Evolutionary conservation across 2,797 vertebrate species (phyloP).

Genomic region (Diceros bicornis): DNA sequence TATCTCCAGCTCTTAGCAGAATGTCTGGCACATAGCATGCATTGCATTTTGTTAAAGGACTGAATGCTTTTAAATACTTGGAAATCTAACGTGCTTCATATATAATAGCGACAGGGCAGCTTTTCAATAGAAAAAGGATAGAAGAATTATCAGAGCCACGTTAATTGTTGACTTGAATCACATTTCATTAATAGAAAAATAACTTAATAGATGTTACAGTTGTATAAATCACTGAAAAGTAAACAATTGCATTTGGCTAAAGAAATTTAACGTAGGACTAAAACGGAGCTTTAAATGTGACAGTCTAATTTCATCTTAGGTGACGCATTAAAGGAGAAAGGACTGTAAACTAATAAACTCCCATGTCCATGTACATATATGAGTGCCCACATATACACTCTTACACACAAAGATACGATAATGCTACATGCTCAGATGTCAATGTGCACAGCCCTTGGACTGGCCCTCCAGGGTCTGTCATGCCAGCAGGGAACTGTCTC

Average conservation of each 20-base stretch:
- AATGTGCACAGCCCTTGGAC: not conserved
- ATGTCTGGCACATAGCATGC: not conserved
- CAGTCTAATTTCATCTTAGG: not conserved
- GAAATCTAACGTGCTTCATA: not conserved
- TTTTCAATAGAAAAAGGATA: slow-evolving; percentile 45
- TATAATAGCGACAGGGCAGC: not conserved
- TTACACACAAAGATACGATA: not conserved
- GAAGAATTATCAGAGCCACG: not conserved
- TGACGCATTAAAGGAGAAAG: slow-evolving; percentile 23
- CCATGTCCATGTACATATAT: not conserved
- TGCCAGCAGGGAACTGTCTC: not conserved
- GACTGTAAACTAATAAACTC: not conserved
- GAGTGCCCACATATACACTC: too few relatives aligned
- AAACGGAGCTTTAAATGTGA: not conserved
- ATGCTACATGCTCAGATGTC: not conserved
- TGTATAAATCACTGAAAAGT: slow-evolving; percentile 7
- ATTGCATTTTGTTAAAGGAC: not conserved
- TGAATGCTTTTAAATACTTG: not conserved
- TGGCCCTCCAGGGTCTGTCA: not conserved
- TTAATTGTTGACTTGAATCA: not conserved
- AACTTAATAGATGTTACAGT: not conserved
- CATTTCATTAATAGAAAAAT: slow-evolving; percentile 34
- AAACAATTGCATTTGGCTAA: not conserved
- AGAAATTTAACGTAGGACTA: not conserved
- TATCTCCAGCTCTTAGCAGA: not conserved